These are phyloP conservation scores for Chaenocephalus aceratus DNA, from an alignment of 2,113 vertebrate species.

Conservation along the genomic window DNA sequence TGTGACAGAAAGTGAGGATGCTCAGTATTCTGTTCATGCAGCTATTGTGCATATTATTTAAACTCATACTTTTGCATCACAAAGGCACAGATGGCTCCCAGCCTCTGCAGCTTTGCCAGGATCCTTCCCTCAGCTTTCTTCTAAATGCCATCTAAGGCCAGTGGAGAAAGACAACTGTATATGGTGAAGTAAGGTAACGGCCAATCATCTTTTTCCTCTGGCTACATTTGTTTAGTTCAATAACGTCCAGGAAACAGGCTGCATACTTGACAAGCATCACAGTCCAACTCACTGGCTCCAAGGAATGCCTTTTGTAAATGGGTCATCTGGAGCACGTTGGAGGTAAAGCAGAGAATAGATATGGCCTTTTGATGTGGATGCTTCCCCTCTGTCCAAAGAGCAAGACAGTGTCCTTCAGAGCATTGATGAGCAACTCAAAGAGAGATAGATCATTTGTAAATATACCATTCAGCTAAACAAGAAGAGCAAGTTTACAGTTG, in stretches of 20 bases:
- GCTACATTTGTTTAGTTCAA: constrained; percentile 35
- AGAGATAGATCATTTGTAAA: constrained; percentile 5
- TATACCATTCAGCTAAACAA: constrained; percentile 43
- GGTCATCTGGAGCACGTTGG: constrained; percentile 52
- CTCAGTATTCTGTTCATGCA: background rate
- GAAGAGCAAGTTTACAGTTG: constrained; percentile 53
- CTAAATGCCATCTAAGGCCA: background rate
- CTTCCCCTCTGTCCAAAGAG: background rate
- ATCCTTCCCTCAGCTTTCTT: background rate
- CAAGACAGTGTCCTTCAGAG: background rate
- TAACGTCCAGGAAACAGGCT: constrained; percentile 72
- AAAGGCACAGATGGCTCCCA: constrained; percentile 38
- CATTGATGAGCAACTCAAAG: background rate
- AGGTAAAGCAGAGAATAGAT: constrained; percentile 18
- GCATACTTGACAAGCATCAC: constrained; percentile 75
- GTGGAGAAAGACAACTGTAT: constrained; percentile 4
- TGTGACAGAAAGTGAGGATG: constrained; percentile 18
- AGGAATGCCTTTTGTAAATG: constrained; percentile 74
- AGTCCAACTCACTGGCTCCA: constrained; percentile 57
- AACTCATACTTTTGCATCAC: background rate
- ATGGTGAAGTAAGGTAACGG: constrained; percentile 24
- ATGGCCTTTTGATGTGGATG: background rate
- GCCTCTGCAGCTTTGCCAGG: constrained; percentile 10
- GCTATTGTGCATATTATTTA: constrained; percentile 34
- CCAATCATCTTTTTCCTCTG: constrained; percentile 41